Evolutionary conservation across 2,888 invertebrate species (phyloP).

Genomic region (Melikaiella ostensackeni): DNA sequence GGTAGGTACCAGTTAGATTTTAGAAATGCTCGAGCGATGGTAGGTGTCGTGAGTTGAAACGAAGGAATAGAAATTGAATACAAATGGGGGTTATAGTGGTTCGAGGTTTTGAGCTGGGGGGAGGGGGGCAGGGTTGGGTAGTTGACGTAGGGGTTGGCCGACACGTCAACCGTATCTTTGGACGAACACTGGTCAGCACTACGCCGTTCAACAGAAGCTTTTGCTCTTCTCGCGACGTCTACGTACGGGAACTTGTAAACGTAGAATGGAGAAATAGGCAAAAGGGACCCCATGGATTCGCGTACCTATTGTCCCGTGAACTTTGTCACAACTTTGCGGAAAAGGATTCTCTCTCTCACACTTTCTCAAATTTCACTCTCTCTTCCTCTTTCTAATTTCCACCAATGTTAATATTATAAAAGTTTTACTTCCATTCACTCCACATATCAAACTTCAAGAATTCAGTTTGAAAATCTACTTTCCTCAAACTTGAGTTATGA

Average conservation of each 20-base stretch:
- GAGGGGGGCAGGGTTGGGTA: conserved; percentile 43
- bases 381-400: neutral
- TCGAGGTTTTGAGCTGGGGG: conserved; percentile 10
- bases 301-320: conserved; percentile 74
- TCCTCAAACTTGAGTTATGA: neutral
- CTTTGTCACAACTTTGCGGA: conserved; percentile 73
- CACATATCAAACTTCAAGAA: neutral
- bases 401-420: neutral
- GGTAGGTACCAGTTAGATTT: neutral
- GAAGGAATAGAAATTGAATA: conserved; percentile 70
- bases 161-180: conserved; percentile 75
- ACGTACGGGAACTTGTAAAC: conserved; percentile 48
- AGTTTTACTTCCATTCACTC: neutral
- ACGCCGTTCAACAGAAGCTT: conserved; percentile 63
- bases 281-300: conserved; percentile 63
- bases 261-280: conserved; percentile 65
- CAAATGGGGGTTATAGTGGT: conserved; percentile 52
- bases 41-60: conserved; percentile 55
- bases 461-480: neutral
- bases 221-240: conserved; percentile 54
- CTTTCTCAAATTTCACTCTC: conserved; percentile 12
- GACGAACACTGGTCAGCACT: conserved; percentile 73
- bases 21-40: neutral
- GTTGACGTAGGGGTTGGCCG: conserved; percentile 54
- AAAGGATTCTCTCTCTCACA: conserved; percentile 55